Base-by-base conservation (phyloP, 2,797 vertebrate species). In the Atherinosoma microstoma region DNA sequence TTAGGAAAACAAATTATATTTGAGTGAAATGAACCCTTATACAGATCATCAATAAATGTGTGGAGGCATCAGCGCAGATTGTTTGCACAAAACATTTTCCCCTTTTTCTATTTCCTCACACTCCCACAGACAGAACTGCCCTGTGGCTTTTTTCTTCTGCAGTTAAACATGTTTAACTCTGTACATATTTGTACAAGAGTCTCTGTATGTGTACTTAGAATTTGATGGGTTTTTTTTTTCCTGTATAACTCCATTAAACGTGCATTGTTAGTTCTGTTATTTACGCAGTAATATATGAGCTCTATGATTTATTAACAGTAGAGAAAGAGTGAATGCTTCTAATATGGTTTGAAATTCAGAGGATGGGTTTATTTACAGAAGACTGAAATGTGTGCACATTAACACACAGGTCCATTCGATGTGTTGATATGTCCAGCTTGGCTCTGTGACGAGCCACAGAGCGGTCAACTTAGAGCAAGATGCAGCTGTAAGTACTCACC, bases 1-100 rank as follows among this genome's bases (percentile, higher is more conserved):
- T 70, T 73, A 65, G 57, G 62, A 76, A 80, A 84, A 73, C 82
- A 87, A 89, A 89, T 74, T 35, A 80, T 66, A 79, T 66, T 47
- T 40, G 72, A 84, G 36, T 45, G 62, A 78, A 82, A 76, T 74
- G 42, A 68, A 51, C 12, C 47, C n/a, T 47, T 27, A n/a, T 64
- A 42, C 67, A 70, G 67, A 67, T 56, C 58, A 64, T 79, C 71
- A 81, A 73, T 74, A 71, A 83, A 78, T 71, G 53, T 72, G 75
- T 70, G 59, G 59, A 64, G 75, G 67, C 40, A 66, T 67, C 56
- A 62, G 45, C 61, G 49, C 47, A 57, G 56, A 72, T 73, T 68
- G 58, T 74, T 82, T 67, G 66, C 47, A 63, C 57, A 72, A 42
- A 80, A 32, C 6, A 15, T 36, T 58, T 29, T 10, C 66, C 29